These are phyloP conservation scores for Asbolus verrucosus DNA, from an alignment of 1,140 invertebrate species.

Conservation along the genomic window DNA sequence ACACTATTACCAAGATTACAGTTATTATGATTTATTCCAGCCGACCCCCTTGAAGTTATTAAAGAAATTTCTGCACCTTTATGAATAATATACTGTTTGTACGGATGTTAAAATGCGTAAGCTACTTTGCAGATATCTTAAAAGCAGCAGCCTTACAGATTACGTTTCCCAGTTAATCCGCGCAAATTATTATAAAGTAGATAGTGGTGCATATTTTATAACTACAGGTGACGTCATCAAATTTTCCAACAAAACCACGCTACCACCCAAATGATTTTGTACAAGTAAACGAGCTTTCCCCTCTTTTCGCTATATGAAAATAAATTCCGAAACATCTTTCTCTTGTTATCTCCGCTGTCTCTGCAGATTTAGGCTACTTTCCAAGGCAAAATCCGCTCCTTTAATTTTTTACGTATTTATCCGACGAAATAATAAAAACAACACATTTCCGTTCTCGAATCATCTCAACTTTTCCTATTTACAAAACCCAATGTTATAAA, in stretches of 20 bases:
- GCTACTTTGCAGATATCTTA: constrained; percentile 45
- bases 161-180: constrained; percentile 42
- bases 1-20: constrained; percentile 45
- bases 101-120: constrained; percentile 44
- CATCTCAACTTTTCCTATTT: constrained; percentile 14
- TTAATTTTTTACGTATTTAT: constrained; percentile 37
- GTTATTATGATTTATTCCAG: constrained; percentile 44
- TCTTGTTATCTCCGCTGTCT: constrained; percentile 43
- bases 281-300: constrained; percentile 20
- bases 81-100: constrained; percentile 37
- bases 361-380: constrained; percentile 40
- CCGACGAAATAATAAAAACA: constrained; percentile 30
- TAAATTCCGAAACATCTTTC: constrained; percentile 45
- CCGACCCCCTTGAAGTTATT: constrained; percentile 31
- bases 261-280: constrained; percentile 19
- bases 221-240: constrained; percentile 39
- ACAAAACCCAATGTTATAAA: constrained; percentile 1
- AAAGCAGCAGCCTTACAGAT: constrained; percentile 46
- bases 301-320: constrained; percentile 36
- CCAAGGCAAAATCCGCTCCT: constrained; percentile 18
- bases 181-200: constrained; percentile 46
- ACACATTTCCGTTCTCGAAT: neutral
- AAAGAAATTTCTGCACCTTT: constrained; percentile 37
- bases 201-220: constrained; percentile 44
- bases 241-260: constrained; percentile 34